Conservation (phyloP, 2,113 vertebrate species). For the Isurus oxyrinchus region DNA sequence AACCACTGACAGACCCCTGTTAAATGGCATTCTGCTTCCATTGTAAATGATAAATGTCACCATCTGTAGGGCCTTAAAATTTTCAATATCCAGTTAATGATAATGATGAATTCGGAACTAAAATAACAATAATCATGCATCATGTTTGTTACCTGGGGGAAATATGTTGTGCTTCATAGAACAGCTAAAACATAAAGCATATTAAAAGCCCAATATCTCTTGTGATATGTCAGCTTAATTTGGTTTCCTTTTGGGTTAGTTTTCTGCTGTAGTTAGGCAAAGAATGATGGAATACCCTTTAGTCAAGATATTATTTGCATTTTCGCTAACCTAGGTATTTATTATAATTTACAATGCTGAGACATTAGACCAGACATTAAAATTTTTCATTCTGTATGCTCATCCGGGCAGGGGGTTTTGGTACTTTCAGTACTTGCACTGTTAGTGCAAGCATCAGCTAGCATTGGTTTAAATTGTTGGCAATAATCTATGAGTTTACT, state of each 20-base stretch:
- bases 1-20: not conserved
- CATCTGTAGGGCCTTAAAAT: not conserved
- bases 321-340: not conserved
- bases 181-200: constrained; percentile 13
- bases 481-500: not conserved
- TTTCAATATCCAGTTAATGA: not conserved
- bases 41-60: not conserved
- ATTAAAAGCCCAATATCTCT: not conserved
- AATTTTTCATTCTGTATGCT: not conserved
- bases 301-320: not conserved
- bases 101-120: not conserved
- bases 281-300: not conserved
- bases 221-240: constrained; percentile 28
- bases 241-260: constrained; percentile 22
- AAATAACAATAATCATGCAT: constrained; percentile 14
- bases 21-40: not conserved
- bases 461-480: not conserved
- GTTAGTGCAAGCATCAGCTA: not conserved
- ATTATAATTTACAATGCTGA: not conserved
- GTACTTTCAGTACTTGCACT: not conserved
- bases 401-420: not conserved
- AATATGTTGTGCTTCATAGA: not conserved
- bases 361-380: not conserved
- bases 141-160: constrained; percentile 1
- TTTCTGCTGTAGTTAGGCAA: not conserved